Percentiles rank a stretch among this genome's conserved stretches.
These are phyloP conservation scores for Linyphia triangularis DNA, from an alignment of 2,888 invertebrate species.

Conservation along the genomic window DNA sequence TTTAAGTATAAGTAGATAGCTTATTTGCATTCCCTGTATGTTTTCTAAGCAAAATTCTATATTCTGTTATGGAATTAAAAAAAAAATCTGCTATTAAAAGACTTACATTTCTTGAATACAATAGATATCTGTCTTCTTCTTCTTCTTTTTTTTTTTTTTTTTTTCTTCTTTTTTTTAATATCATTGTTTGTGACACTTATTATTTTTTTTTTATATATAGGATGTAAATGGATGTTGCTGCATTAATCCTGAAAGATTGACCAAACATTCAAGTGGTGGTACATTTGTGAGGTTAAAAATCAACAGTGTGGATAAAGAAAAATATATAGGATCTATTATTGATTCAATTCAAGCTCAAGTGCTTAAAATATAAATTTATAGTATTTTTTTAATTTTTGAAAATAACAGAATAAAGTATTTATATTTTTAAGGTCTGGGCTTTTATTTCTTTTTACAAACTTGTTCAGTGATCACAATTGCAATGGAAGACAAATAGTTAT, in stretches of 20 bases:
- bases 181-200: neutral
- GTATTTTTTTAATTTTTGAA: no score
- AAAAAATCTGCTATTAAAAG: no score
- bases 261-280: slow-evolving; percentile 87
- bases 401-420: no score
- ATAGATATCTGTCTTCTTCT: neutral
- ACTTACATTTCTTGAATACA: no score
- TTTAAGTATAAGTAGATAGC: no score
- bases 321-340: slow-evolving; percentile 50
- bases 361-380: slow-evolving; percentile 62
- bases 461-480: no score
- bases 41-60: no score
- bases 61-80: no score
- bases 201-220: slow-evolving; percentile 82
- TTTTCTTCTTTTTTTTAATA: neutral
- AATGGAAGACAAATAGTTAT: no score
- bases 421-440: no score
- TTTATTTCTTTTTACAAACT: no score
- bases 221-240: slow-evolving; percentile 88
- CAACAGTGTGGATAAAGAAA: slow-evolving; percentile 78
- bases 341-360: slow-evolving; percentile 59
- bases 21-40: no score
- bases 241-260: slow-evolving; percentile 91
- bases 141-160: neutral
- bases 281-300: slow-evolving; percentile 87